Evolutionary conservation across 1,140 invertebrate species (phyloP), one percentile per base, ranked within the genome.

Genomic region (Leptinotarsa defecta): DNA sequence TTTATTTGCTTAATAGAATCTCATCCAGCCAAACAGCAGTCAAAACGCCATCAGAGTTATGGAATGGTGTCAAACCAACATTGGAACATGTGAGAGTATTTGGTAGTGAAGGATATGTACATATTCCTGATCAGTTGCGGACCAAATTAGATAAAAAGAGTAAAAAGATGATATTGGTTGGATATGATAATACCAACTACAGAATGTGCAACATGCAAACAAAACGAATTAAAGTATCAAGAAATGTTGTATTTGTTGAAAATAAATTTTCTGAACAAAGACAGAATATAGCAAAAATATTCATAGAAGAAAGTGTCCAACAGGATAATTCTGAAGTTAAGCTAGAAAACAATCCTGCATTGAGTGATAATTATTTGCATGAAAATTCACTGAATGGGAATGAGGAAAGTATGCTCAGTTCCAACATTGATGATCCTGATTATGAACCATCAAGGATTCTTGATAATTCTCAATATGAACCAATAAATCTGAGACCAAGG

Each of bases 61-160:
- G 20, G 61, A n/a, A 62, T 62, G 15, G 61, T 5, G 20, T n/a
- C 4, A 62, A 62, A 17, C 61, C 15, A 62, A 62, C 1, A 8
- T 20, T 62, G 61, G 4, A 62, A 22, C 52, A 82, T 80, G 61
- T 84, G 3, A 71, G 79, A 75, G 49, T 83, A 24, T 84, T 83
- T 82, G 81, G 82, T 63, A 79, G 77, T 72, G 13, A 17, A 52
- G 81, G 72, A 2, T 81, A 81, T 76, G 80, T 81, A 1, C 79
- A 82, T 74, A 68, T 82, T 6, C 78, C 79, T 22, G 78, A 83
- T 79, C 52, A 71, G 48, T 75, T 71, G 62, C 67, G 76, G 22
- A 48, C 3, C 2, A 84, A 84, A 71, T 81, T 71, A 49, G 68
- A 80, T 62, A 49, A 67, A 68, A 80, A 78, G 19, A 77, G 76